phyloP scores from a whole-genome alignment of 2,888 invertebrate species.

The Ecliptopera silaceata region DNA sequence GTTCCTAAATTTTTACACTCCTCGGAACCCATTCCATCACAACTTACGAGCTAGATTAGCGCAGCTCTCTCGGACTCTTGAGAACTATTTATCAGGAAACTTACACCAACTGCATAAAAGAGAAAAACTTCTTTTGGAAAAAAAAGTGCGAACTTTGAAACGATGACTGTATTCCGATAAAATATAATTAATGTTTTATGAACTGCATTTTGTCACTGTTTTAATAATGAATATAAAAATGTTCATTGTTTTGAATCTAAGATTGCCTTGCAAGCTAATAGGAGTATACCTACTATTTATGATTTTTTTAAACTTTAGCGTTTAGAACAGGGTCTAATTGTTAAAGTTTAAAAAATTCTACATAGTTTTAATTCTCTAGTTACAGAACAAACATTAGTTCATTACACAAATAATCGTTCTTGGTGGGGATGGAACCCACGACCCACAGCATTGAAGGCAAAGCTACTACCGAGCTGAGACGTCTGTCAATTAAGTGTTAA shows the following conservation, averaged over 20 bases:
- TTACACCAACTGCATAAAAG: neutral
- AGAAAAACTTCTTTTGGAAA: neutral
- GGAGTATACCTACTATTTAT: no score
- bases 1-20: constrained; percentile 2
- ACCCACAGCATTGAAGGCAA: no score
- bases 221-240: neutral
- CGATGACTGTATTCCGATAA: constrained; percentile 22
- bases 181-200: constrained; percentile 27
- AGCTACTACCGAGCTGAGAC: no score
- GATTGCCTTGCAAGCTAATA: no score
- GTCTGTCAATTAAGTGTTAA: no score
- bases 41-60: constrained; percentile 26
- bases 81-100: constrained; percentile 9
- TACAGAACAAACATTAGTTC: no score
- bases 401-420: no score
- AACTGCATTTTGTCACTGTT: constrained; percentile 9
- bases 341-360: no score
- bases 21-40: constrained; percentile 7
- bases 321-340: no score
- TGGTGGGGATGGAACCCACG: no score
- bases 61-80: constrained; percentile 17
- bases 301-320: no score
- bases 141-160: constrained; percentile 20
- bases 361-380: no score
- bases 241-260: neutral